Conservation (phyloP, 2,113 vertebrate species). For the Colistium nudipinnis region DNA sequence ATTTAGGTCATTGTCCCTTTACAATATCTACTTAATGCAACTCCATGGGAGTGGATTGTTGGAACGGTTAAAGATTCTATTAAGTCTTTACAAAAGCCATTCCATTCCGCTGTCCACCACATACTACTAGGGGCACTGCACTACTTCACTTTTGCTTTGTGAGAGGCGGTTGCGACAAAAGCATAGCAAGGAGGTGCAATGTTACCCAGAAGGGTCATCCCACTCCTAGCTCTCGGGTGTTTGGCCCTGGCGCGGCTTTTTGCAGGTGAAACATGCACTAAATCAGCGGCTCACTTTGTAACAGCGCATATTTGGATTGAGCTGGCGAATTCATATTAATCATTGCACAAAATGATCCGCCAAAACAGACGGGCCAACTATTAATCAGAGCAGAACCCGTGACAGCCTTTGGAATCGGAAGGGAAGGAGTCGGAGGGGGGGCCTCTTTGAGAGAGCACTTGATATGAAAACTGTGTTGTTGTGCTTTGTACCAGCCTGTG, state of each 20-base stretch:
- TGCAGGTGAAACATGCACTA: slow-evolving; percentile 49
- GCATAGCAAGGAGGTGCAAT: slow-evolving; percentile 71
- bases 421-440: slow-evolving; percentile 73
- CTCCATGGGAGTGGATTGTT: slow-evolving; percentile 96
- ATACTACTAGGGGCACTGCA: slow-evolving; percentile 84
- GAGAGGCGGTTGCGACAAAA: slow-evolving; percentile 79
- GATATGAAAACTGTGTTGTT: slow-evolving; percentile 87
- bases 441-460: slow-evolving; percentile 81
- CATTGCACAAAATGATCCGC: slow-evolving; percentile 75
- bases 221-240: slow-evolving; percentile 51
- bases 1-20: slow-evolving; percentile 96
- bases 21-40: slow-evolving; percentile 99
- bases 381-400: slow-evolving; percentile 80
- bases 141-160: slow-evolving; percentile 80
- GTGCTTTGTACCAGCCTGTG: slow-evolving; percentile 87
- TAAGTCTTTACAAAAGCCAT: slow-evolving; percentile 96
- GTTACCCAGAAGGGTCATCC: slow-evolving; percentile 65
- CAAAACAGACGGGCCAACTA: slow-evolving; percentile 77
- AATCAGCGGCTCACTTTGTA: slow-evolving; percentile 50
- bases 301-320: slow-evolving; percentile 71
- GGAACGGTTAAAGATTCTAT: slow-evolving; percentile 97
- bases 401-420: slow-evolving; percentile 77
- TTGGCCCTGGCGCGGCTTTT: slow-evolving; percentile 31
- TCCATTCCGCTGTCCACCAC: slow-evolving; percentile 86
- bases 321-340: slow-evolving; percentile 76